Evolutionary conservation across 2,888 invertebrate species (phyloP), one percentile per base, ranked within the genome.

Genomic region (Cataglyphis albicans): DNA sequence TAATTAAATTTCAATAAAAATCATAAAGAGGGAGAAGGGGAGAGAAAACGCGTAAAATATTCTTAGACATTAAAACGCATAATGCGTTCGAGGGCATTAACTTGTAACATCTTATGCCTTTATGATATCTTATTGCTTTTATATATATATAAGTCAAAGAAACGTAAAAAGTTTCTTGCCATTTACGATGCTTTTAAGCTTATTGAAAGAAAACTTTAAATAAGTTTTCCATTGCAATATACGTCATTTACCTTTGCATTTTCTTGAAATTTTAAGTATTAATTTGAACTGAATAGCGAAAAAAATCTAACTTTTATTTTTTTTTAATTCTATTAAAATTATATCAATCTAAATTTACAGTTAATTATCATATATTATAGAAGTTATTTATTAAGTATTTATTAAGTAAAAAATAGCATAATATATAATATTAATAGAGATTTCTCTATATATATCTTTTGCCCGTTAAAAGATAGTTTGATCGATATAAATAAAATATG

Each of bases 131-230:
- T 87, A 85, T 86, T 87, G 85, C 85, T 81, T 18, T 25, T 44
- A 81, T 57, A 61, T 68, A 81, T 68, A 81, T 67, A 61, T 78
- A 57, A 74, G 35, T 73, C 64, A 57, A 81, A 74, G 25, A 21
- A 57, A 35, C 57, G 7, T 67, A 78, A 87, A 78, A 87, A 87
- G 80, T 87, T 83, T 44, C 63, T 44, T 68, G 48, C 61, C 70
- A 74, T 75, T 80, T 85, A 75, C 84, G 82, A 86, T 84, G 85
- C 90, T 90, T 90, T 90, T 86, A 87, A 86, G 84, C 87, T 90
- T 90, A 90, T 88, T 88, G 87, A 48, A 75, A 84, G 82, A 73
- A 84, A 86, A 84, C 84, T 76, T 90, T 87, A 86, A 89, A 90
- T 88, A 78, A 80, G 81, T 84, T 87, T 89, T 84, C 82, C 83